Percentiles rank a stretch among this genome's conserved stretches.
Conservation (phyloP, 2,113 vertebrate genomes). For the Xenopus laevis region DNA sequence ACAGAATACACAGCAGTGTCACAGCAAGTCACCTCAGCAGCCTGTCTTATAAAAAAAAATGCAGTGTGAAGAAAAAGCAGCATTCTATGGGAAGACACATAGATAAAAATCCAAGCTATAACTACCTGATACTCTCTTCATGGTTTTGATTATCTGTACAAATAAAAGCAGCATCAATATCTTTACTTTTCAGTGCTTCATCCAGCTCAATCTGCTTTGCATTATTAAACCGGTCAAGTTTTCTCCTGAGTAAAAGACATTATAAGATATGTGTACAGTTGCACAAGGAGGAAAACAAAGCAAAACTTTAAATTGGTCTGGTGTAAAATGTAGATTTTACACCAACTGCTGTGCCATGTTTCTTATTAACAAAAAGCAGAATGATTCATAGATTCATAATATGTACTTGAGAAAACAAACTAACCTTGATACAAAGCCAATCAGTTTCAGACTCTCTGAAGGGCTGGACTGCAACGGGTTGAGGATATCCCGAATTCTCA, state of each 20-base stretch:
- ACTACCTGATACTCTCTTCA: conserved; percentile 78
- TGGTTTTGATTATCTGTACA: conserved; percentile 85
- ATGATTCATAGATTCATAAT: background rate
- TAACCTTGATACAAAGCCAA: conserved; percentile 89
- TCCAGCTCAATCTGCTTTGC: conserved; percentile 75
- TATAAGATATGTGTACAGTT: background rate
- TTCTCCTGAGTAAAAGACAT: conserved; percentile 65
- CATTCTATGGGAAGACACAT: no score
- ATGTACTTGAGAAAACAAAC: conserved; percentile 4
- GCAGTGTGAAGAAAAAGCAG: no score
- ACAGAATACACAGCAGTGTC: no score
- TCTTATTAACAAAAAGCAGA: no score
- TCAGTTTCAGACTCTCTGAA: conserved; percentile 70
- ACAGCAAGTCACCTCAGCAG: no score
- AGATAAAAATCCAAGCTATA: no score
- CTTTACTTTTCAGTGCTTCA: conserved; percentile 70
- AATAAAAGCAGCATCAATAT: conserved; percentile 80
- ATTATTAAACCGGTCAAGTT: conserved; percentile 65
- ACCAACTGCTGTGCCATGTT: no score
- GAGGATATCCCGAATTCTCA: conserved; percentile 79
- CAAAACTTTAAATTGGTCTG: no score
- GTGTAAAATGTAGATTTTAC: no score
- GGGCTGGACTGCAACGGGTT: conserved; percentile 67
- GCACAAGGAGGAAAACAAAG: no score
- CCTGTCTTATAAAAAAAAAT: no score